Evolutionary conservation across 2,797 vertebrate species (phyloP).

Genomic region (Crocidura indochinensis): DNA sequence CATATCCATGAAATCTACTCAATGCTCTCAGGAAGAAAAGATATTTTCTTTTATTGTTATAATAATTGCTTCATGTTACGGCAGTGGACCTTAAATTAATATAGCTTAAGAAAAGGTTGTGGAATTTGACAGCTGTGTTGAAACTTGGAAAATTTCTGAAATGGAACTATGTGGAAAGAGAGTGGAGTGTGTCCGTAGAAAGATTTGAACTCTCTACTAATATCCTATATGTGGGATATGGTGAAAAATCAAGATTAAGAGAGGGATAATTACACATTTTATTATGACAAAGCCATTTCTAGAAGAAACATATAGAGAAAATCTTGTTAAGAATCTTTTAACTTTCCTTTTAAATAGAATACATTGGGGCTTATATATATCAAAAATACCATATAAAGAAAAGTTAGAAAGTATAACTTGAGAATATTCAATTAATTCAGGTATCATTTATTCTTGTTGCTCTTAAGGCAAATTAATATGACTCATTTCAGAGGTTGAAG

Average conservation of each 20-base stretch:
- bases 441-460: background rate
- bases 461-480: background rate
- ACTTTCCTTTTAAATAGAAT: constrained; percentile 6
- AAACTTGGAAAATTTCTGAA: background rate
- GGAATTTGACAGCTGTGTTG: background rate
- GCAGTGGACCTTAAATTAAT: background rate
- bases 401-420: background rate
- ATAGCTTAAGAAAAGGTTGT: background rate
- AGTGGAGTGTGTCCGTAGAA: no score
- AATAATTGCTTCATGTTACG: background rate
- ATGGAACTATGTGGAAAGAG: background rate
- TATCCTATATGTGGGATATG: background rate
- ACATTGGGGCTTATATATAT: background rate
- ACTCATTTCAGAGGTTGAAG: background rate
- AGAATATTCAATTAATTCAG: background rate
- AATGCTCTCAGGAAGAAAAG: background rate
- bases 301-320: background rate
- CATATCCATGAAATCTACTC: background rate
- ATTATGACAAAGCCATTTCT: background rate
- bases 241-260: background rate
- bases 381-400: background rate
- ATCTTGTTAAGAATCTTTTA: background rate
- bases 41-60: background rate
- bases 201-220: background rate
- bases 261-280: background rate